These are phyloP conservation scores for Apotomis betuletana DNA, from an alignment of 2,888 invertebrate species.

Conservation along the genomic window DNA sequence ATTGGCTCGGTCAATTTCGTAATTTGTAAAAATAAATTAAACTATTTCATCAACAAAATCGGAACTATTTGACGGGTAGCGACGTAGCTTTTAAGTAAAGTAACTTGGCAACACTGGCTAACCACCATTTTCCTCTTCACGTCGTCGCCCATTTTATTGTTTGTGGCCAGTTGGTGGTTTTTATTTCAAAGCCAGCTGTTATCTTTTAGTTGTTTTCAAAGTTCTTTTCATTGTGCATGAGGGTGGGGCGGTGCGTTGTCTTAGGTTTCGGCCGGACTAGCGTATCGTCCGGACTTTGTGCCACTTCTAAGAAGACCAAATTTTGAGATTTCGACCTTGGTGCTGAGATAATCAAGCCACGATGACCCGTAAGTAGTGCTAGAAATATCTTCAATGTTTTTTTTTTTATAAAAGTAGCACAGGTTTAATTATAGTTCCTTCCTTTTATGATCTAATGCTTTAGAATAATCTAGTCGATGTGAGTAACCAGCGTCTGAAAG, in stretches of 20 bases:
- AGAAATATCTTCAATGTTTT: neutral
- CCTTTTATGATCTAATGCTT: conserved; percentile 45
- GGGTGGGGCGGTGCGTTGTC: conserved; percentile 82
- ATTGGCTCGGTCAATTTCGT: too few species aligned
- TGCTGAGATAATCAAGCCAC: conserved; percentile 57
- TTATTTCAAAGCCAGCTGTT: conserved; percentile 55
- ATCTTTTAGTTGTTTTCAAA: conserved; percentile 71
- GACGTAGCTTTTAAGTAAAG: too few species aligned
- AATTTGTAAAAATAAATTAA: too few species aligned
- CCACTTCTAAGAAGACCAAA: conserved; percentile 51
- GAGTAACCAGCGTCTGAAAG: conserved; percentile 15
- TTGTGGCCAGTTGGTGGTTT: conserved; percentile 61
- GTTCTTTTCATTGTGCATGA: conserved; percentile 67
- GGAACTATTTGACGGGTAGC: too few species aligned
- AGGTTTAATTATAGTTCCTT: too few species aligned
- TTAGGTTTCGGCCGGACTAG: conserved; percentile 82
- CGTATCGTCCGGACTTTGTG: conserved; percentile 78
- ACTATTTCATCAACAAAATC: too few species aligned
- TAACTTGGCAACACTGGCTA: conserved; percentile 17
- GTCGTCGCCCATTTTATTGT: conserved; percentile 38
- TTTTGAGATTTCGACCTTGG: conserved; percentile 52
- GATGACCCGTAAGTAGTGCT: conserved; percentile 78
- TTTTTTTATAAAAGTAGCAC: too few species aligned
- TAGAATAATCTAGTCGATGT: conserved; percentile 57
- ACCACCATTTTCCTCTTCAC: conserved; percentile 41